Evolutionary conservation across 2,797 vertebrate species (phyloP), one percentile per base, ranked within the genome.

Genomic region (Vipera latastei): DNA sequence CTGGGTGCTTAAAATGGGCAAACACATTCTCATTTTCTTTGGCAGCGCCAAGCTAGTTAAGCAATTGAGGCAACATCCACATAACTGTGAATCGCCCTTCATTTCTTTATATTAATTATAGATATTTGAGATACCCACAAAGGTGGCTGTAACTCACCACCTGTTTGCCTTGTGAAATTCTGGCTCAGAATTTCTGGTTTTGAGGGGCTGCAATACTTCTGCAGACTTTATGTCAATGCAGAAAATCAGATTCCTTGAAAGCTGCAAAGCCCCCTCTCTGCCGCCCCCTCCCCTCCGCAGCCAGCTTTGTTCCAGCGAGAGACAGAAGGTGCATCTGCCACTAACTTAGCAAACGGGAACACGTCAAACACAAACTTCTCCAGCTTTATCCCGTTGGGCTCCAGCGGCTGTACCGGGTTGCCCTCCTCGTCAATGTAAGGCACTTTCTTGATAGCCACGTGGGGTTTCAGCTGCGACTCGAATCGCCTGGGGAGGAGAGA

Each of bases 361-460:
- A 99, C 98, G 11, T 99, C 99, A 96, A 99, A 99, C 92, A 99
- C 99, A 96, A 99, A 99, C 96, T 99, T 99, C 98, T 99, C 99
- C 99, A 99, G 98, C 98, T 99, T 99, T 92, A 99, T 99, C 90
- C 98, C 99, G 0, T 99, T 99, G 0, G 99, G 98, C 95, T 97
- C 97, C 88, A 95, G 97, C 0, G 99, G 99, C 94, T 98, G 98
- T 90, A 99, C 98, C 92, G 95, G 96, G 89, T 98, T 98, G 51
- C 99, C 99, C 61, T 98, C 96, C 13, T 97, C 91, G 53, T 99
- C 98, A 96, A 99, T 98, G 92, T 97, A 98, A 0, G 99, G 98
- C 4, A 99, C 98, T 95, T 99, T 99, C 97, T 99, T 99, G 89
- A 99, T 92, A 0, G 99, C 99, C 63, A 99, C 97, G 0, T 99